Evolutionary conservation across 2,888 invertebrate genomes (phyloP).

Genomic region (Mythimna albipuncta): DNA sequence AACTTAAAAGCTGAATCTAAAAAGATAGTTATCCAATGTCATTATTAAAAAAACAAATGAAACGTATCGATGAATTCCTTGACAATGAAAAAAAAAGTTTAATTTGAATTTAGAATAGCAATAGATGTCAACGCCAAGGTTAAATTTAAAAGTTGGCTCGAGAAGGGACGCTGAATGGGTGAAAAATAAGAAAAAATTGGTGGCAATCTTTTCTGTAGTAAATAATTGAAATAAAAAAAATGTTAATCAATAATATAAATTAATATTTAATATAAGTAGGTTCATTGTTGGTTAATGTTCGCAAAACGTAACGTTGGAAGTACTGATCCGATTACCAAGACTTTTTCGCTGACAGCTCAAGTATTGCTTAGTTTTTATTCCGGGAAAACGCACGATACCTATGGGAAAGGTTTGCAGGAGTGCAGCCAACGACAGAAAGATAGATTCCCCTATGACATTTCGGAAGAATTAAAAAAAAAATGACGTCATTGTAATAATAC

Average conservation of each 20-base stretch:
- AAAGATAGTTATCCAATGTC: conserved; percentile 14
- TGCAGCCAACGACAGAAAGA: not conserved
- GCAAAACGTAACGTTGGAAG: not conserved
- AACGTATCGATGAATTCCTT: conserved; percentile 43
- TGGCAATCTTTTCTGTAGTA: conserved; percentile 5
- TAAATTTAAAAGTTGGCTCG: conserved; percentile 41
- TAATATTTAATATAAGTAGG: not conserved
- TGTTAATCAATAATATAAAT: not conserved
- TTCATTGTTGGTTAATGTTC: not conserved
- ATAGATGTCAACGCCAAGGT: conserved; percentile 55
- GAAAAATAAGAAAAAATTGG: conserved; percentile 19
- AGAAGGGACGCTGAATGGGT: conserved; percentile 23
- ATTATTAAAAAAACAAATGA: conserved; percentile 36
- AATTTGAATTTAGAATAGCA: conserved; percentile 43
- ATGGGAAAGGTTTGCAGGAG: too few species aligned
- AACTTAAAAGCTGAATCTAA: not conserved
- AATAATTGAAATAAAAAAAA: not conserved
- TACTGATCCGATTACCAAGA: not conserved
- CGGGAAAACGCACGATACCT: not conserved
- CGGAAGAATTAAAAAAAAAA: accelerated
- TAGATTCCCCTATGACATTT: not conserved
- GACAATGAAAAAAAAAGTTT: conserved; percentile 41
- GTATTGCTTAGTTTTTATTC: not conserved
- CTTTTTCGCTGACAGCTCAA: not conserved
- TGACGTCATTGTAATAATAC: not conserved